Percentiles rank a stretch among this genome's conserved stretches.
These are phyloP conservation scores for Chrysolophus pictus DNA, from an alignment of 2,797 vertebrate species.

Conservation along the genomic window DNA sequence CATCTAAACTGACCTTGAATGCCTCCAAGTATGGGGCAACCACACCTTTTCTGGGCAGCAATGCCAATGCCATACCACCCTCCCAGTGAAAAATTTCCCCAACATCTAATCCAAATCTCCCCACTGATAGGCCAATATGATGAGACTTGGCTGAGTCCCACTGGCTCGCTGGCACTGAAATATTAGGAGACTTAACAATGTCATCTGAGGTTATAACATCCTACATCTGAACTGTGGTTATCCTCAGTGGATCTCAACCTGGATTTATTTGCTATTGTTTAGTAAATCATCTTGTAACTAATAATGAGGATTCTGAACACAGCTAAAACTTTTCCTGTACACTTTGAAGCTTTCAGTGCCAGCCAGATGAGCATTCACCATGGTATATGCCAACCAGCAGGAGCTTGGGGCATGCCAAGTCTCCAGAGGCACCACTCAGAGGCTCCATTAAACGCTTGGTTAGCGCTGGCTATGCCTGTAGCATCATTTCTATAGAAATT, in stretches of 20 bases:
- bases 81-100: too few species aligned
- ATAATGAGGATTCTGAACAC: neutral
- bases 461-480: neutral
- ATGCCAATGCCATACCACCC: too few species aligned
- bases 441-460: neutral
- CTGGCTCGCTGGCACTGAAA: neutral
- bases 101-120: too few species aligned
- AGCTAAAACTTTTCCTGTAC: neutral
- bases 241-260: neutral
- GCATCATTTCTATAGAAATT: neutral
- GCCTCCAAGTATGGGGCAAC: too few species aligned
- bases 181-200: neutral
- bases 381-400: neutral
- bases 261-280: neutral
- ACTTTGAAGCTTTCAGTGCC: neutral
- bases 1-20: too few species aligned
- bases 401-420: neutral
- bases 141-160: neutral
- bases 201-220: neutral
- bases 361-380: neutral
- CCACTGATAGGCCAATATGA: neutral
- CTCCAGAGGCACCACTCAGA: neutral
- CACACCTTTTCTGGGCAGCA: too few species aligned
- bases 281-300: neutral
- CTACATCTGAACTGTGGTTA: neutral